Conservation (phyloP, 2,113 vertebrate genomes). For the Parotia lawesii region DNA sequence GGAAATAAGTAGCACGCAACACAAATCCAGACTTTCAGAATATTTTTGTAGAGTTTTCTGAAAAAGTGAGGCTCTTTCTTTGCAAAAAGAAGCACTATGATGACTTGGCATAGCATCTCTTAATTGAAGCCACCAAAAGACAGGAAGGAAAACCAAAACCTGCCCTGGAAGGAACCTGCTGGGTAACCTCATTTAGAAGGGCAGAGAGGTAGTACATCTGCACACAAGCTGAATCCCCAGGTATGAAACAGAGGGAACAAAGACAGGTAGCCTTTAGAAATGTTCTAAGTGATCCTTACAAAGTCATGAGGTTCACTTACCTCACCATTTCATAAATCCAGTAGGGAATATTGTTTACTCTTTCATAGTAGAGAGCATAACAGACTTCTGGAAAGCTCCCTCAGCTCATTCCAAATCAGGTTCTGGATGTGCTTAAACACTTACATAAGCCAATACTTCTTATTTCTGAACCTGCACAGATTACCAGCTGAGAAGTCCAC, state of each 20-base stretch:
- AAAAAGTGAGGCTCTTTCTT: neutral
- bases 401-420: neutral
- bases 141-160: neutral
- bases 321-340: neutral
- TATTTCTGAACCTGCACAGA: neutral
- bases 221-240: neutral
- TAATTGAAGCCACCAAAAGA: neutral
- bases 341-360: neutral
- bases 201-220: neutral
- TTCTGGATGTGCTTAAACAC: neutral
- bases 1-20: neutral
- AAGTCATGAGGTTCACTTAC: neutral
- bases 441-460: neutral
- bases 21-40: neutral
- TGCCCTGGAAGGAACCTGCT: neutral
- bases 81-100: neutral
- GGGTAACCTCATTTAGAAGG: neutral
- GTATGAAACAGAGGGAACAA: neutral
- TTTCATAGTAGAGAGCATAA: neutral
- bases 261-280: neutral
- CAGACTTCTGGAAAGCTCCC: neutral
- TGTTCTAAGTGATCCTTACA: neutral
- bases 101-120: neutral
- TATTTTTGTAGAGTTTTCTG: neutral
- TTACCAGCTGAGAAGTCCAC: neutral